Conservation (phyloP, 1,140 invertebrate genomes). For the Samia ricini region DNA sequence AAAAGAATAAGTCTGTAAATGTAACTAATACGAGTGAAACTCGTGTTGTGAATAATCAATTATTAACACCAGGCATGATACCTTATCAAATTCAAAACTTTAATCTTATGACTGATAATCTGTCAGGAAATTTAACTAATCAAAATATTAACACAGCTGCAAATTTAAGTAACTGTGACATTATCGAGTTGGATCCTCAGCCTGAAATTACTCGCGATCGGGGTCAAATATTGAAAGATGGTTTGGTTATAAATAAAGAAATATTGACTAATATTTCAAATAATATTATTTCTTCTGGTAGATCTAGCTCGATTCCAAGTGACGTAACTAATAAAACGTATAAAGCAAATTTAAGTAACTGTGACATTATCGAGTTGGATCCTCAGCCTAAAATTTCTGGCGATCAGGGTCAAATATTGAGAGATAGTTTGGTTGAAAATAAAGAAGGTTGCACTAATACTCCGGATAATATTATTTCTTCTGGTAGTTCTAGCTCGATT, state of each 20-base stretch:
- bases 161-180: not conserved
- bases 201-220: not conserved
- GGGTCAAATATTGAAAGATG: not conserved
- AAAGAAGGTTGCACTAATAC: not conserved
- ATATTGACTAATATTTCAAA: too few relatives aligned
- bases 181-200: not conserved
- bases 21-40: conserved; percentile 46
- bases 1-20: conserved; percentile 45
- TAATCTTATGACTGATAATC: not conserved
- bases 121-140: not conserved
- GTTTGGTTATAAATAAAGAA: too few relatives aligned
- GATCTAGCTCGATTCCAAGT: too few relatives aligned
- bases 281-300: too few relatives aligned
- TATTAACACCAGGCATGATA: conserved; percentile 45
- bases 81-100: conserved; percentile 29
- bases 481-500: not conserved
- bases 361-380: not conserved
- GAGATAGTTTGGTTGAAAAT: too few relatives aligned
- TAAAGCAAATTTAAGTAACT: not conserved
- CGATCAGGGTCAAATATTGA: not conserved
- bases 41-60: conserved; percentile 41
- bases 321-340: too few relatives aligned
- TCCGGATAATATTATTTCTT: not conserved
- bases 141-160: not conserved
- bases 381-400: not conserved